These are phyloP conservation scores for Taurulus bubalis DNA, from an alignment of 2,113 vertebrate species.

Conservation along the genomic window DNA sequence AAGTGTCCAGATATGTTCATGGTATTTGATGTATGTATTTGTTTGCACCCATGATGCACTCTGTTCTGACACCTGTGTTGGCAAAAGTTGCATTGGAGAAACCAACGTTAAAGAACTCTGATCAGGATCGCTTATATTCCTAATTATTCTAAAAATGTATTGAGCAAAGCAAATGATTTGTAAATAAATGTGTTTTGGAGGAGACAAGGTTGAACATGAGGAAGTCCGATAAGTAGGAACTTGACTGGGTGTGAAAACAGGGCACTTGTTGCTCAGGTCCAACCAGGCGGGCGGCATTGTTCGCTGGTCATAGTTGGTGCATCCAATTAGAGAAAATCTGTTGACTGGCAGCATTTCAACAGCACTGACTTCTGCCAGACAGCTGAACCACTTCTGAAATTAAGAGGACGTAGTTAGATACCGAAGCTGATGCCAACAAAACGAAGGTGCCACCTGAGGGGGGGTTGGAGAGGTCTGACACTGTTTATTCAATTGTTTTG, in stretches of 20 bases:
- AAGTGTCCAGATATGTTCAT: no score
- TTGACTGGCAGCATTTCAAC: slow-evolving; percentile 14
- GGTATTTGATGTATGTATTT: no score
- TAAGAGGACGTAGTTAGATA: not conserved
- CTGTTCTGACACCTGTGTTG: no score
- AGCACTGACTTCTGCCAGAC: slow-evolving; percentile 1
- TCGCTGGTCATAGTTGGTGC: not conserved
- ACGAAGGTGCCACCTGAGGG: not conserved
- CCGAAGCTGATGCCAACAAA: not conserved
- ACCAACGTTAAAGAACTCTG: not conserved
- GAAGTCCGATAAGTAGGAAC: not conserved
- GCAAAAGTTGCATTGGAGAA: not conserved
- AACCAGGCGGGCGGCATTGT: not conserved
- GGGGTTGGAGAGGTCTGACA: no score
- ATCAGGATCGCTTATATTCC: not conserved
- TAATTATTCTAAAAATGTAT: not conserved
- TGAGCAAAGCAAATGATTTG: not conserved
- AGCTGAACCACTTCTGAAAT: slow-evolving; percentile 19
- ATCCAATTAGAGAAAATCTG: slow-evolving; percentile 22
- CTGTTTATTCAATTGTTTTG: no score
- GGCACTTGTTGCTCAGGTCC: not conserved
- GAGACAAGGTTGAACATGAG: not conserved
- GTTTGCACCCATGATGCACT: no score
- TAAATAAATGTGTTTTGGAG: not conserved
- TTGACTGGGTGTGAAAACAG: not conserved